Conservation (phyloP, 2,797 vertebrate species). For the Perodicticus potto region DNA sequence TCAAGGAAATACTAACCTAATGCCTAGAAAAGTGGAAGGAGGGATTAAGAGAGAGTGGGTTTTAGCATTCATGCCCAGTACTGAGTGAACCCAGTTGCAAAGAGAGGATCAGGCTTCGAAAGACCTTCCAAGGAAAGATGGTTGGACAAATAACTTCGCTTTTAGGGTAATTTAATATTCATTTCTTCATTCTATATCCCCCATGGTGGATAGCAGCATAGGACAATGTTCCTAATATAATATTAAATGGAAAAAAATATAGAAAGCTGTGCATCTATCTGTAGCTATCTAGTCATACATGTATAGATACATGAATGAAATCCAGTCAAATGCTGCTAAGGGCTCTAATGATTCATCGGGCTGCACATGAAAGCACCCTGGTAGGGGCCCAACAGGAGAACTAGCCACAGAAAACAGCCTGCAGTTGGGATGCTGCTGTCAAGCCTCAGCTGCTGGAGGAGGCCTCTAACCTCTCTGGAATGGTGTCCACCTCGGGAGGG, state of each 20-base stretch:
- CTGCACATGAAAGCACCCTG: neutral
- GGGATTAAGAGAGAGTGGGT: neutral
- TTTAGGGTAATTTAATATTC: conserved; percentile 31
- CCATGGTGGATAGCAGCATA: neutral
- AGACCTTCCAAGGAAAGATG: neutral
- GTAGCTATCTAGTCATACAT: neutral
- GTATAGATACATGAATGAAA: neutral
- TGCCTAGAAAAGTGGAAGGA: neutral
- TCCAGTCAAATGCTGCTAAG: neutral
- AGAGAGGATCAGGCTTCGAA: neutral
- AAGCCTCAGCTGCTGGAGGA: neutral
- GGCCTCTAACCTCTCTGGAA: neutral
- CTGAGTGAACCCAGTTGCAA: neutral
- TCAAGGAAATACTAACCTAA: conserved; percentile 57
- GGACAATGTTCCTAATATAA: neutral
- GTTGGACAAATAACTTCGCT: neutral
- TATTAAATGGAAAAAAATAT: conserved; percentile 11
- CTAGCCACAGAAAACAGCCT: neutral
- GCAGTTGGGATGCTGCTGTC: neutral
- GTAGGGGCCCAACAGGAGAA: neutral
- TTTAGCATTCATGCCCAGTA: neutral
- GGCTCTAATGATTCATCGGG: neutral
- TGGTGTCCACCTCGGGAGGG: neutral
- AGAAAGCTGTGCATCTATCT: neutral
- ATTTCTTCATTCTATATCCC: conserved; percentile 5